Percentiles rank a stretch among this genome's conserved stretches.
Conservation (phyloP, 2,888 invertebrate genomes). For the Pachydiplax longipennis region DNA sequence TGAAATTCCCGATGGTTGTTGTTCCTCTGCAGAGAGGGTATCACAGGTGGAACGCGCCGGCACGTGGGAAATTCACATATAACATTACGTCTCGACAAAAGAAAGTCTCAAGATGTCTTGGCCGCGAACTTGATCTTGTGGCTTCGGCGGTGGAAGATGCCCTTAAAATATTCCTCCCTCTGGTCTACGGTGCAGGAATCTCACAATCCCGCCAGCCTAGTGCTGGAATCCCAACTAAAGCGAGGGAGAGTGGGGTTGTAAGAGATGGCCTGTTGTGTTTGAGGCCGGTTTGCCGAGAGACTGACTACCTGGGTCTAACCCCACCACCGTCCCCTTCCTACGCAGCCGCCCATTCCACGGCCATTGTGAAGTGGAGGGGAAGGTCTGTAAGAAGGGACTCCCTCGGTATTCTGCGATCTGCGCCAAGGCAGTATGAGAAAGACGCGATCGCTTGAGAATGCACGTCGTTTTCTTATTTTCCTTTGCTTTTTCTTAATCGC, state of each 20-base stretch:
- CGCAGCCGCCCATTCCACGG: not conserved
- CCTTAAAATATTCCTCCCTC: constrained; percentile 26
- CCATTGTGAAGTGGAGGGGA: not conserved
- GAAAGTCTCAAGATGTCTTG: not conserved
- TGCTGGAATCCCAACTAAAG: constrained; percentile 22
- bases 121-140: not conserved
- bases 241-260: not conserved
- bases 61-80: not conserved
- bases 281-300: constrained; percentile 23
- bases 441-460: not conserved
- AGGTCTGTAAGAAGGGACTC: not conserved
- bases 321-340: not conserved
- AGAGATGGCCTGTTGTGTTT: not conserved
- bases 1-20: not conserved
- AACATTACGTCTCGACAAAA: not conserved
- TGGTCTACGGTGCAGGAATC: not conserved
- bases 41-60: constrained; percentile 11
- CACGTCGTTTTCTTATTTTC: no score
- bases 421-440: not conserved
- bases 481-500: no score
- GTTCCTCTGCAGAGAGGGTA: not conserved
- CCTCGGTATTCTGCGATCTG: not conserved
- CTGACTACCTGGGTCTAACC: constrained; percentile 19
- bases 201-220: not conserved
- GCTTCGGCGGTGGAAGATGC: not conserved